phyloP scores from a whole-genome alignment of 2,888 invertebrate genomes.

The Mythimna impura region DNA sequence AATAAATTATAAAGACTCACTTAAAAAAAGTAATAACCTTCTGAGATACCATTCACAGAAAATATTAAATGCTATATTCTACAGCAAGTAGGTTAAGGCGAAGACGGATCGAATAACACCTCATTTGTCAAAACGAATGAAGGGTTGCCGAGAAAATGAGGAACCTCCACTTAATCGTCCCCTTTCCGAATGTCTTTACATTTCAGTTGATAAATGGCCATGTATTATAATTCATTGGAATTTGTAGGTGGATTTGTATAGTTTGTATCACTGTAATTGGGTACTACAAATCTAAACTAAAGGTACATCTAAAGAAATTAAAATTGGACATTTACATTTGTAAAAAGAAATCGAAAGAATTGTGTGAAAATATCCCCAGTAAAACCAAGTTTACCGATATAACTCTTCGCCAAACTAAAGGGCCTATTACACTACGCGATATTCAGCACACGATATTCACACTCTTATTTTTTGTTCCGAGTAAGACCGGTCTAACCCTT shows the following conservation, averaged over 20 bases:
- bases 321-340: not conserved
- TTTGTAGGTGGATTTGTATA: not conserved
- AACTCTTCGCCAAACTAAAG: too few species aligned
- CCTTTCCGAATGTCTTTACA: slow-evolving; percentile 53
- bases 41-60: not conserved
- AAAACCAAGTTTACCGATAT: too few species aligned
- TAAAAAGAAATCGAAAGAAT: not conserved
- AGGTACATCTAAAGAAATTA: not conserved
- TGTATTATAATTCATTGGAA: slow-evolving; percentile 40
- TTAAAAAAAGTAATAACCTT: not conserved
- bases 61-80: slow-evolving; percentile 32
- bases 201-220: slow-evolving; percentile 56
- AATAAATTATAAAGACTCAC: not conserved
- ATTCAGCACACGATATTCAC: too few species aligned
- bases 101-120: slow-evolving; percentile 57
- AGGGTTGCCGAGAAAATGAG: slow-evolving; percentile 63
- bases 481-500: too few species aligned
- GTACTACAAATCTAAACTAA: not conserved
- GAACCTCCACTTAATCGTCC: slow-evolving; percentile 51
- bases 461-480: too few species aligned
- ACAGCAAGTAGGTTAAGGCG: slow-evolving; percentile 27
- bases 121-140: slow-evolving; percentile 64
- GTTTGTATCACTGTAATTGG: slow-evolving; percentile 1
- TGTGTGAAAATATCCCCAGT: too few species aligned
- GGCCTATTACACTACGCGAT: too few species aligned